Evolutionary conservation across 2,797 vertebrate genomes (phyloP), one percentile per base, ranked within the genome.

Genomic region (Poecilia velifera): DNA sequence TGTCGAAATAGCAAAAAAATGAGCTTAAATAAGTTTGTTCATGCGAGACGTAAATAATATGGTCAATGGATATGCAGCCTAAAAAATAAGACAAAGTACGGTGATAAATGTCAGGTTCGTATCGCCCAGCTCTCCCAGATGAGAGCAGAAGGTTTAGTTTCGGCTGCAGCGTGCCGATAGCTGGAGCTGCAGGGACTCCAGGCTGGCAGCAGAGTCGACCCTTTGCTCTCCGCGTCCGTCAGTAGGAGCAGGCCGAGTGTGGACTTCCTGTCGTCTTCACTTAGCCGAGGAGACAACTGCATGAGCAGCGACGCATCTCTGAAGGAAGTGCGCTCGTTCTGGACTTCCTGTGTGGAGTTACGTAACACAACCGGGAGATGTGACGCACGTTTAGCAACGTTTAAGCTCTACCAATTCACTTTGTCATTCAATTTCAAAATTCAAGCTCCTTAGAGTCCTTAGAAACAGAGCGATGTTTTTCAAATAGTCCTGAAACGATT

Each of bases 241-340:
- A 91, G 85, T 90, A 92, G 86, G 82, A 89, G 93, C 88, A 53
- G 85, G 57, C 85, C 86, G 84, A 76, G 41, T 16, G 81, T 76
- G 85, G 83, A 82, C 46, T 3, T 80, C 77, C 78, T 92, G 93
- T 92, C 92, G 41, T 81, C 87, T 88, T 84, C 79, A 77, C 83
- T 93, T 81, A 89, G 84, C 81, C 78, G 89, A 80, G 43, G 53
- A 78, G 79, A 82, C 73, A 4, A 82, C 82, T 83, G 80, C 81
- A 76, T 85, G 55, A 49, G 83, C 81, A 80, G 80, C 28, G 79
- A 85, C 73, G 87, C 82, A 73, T 88, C 89, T 87, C 80, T 81
- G 78, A 78, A 53, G 55, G 57, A 79, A 73, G 57, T 25, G 28
- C 49, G 45, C 59, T 82, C 66, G 10, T 34, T 28, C 66, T 5